These are phyloP conservation scores for Ylistrum balloti DNA, from an alignment of 1,140 invertebrate genomes.

Conservation along the genomic window DNA sequence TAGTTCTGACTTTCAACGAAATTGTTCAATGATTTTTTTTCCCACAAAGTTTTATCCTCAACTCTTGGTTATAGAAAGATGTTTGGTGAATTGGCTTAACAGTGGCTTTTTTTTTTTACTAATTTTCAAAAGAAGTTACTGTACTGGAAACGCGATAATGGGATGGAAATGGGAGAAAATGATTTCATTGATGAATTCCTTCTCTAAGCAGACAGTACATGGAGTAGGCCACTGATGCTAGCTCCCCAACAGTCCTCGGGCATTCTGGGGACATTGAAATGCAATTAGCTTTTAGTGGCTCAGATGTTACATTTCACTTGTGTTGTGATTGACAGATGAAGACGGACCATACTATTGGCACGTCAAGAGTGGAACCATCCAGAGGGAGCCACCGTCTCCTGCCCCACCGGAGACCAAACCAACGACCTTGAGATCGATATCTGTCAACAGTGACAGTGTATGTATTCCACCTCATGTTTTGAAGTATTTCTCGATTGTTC, in stretches of 20 bases:
- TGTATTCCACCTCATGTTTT: constrained; percentile 52
- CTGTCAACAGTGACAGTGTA: constrained; percentile 73
- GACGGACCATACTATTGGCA: constrained; percentile 99
- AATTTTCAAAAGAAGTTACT: neutral
- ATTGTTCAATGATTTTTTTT: neutral
- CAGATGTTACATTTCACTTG: neutral
- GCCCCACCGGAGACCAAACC: constrained; percentile 76
- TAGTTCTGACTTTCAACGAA: neutral
- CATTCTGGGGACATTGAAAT: neutral
- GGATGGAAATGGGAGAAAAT: neutral
- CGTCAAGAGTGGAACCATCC: constrained; percentile 98
- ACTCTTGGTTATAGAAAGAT: neutral
- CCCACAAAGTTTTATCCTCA: neutral
- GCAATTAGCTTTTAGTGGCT: constrained; percentile 33
- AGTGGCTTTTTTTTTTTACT: neutral
- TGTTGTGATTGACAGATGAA: constrained; percentile 87
- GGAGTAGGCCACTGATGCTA: neutral
- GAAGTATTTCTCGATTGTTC: neutral
- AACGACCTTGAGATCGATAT: constrained; percentile 72
- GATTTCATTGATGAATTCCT: neutral
- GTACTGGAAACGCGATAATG: neutral
- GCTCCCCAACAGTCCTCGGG: neutral
- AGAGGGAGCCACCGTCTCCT: constrained; percentile 91
- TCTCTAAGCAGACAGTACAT: neutral
- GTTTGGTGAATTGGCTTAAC: neutral